These are phyloP conservation scores for Metacarcinus magister DNA, from an alignment of 2,888 invertebrate species.

Conservation along the genomic window DNA sequence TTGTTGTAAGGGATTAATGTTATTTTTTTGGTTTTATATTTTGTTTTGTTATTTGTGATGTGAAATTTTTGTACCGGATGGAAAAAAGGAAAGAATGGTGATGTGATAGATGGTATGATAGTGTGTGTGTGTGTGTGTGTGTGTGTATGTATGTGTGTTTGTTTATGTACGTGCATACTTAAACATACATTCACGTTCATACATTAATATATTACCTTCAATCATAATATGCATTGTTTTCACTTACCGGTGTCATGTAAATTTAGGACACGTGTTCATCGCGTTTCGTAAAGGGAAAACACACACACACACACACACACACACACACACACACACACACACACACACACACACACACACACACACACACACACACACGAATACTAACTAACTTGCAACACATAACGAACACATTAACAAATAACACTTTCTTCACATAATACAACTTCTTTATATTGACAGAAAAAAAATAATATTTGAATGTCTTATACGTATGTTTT, in stretches of 20 bases:
- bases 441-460: no score
- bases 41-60: background rate
- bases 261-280: background rate
- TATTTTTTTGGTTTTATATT: background rate
- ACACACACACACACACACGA: background rate
- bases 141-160: background rate
- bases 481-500: no score
- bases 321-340: background rate
- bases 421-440: background rate
- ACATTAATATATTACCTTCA: background rate
- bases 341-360: constrained; percentile 32
- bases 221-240: background rate
- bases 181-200: background rate
- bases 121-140: background rate
- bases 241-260: background rate
- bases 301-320: background rate
- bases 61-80: background rate
- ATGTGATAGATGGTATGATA: background rate
- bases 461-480: no score
- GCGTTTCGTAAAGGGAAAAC: background rate
- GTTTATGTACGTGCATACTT: background rate
- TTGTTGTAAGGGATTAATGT: background rate
- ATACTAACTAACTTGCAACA: background rate
- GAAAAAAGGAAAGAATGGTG: no score
- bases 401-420: no score